Conservation (phyloP, 2,113 vertebrate species). For the Myotis brandtii region DNA sequence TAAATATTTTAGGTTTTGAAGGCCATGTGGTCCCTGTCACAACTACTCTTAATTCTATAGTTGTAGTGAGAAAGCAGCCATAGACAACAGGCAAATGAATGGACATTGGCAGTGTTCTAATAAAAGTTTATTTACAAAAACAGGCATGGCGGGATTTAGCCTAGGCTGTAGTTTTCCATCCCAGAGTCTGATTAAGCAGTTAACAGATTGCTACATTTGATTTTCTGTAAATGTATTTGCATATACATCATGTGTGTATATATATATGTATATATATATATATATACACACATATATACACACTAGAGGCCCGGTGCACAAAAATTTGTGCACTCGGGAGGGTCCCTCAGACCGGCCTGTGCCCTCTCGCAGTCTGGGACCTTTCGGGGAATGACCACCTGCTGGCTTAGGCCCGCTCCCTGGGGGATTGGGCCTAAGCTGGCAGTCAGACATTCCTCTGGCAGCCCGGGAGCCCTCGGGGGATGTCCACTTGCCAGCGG, state of each 20-base stretch:
- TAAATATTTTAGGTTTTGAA: conserved; percentile 38
- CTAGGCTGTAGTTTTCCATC: neutral
- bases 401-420: too few species aligned
- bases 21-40: neutral
- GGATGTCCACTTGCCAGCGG: too few species aligned
- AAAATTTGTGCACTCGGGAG: too few species aligned
- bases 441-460: too few species aligned
- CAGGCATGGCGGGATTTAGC: neutral
- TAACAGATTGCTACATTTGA: neutral
- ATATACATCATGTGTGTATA: neutral
- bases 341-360: too few species aligned
- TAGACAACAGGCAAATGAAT: neutral
- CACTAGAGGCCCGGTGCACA: too few species aligned
- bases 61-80: conserved; percentile 2
- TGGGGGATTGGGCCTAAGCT: too few species aligned
- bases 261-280: too few species aligned
- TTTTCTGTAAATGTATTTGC: conserved; percentile 40
- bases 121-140: conserved; percentile 25
- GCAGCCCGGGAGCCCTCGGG: too few species aligned
- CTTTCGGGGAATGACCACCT: too few species aligned
- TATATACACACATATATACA: too few species aligned
- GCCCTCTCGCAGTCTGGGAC: too few species aligned
- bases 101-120: neutral
- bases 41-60: neutral
- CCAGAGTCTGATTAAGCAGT: conserved; percentile 1